Evolutionary conservation across 2,888 invertebrate species (phyloP).

Genomic region (Drosophila buzzatii): DNA sequence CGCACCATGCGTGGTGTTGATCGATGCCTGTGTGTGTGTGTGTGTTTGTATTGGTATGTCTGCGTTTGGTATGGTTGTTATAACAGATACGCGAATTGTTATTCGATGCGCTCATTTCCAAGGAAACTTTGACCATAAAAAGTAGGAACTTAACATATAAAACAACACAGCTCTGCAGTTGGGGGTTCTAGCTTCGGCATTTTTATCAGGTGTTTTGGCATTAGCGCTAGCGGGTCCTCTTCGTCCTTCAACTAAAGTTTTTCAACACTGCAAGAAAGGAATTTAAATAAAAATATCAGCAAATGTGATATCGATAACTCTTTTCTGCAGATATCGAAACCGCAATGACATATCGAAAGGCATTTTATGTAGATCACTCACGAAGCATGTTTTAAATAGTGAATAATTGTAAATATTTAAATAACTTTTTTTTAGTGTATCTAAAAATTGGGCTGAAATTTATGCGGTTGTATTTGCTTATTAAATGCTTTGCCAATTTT

Average conservation of each 20-base stretch:
- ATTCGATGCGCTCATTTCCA: conserved; percentile 69
- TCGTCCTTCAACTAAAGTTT: conserved; percentile 41
- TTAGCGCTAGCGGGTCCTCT: conserved; percentile 32
- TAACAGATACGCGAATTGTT: conserved; percentile 62
- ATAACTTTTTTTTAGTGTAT: conserved; percentile 1
- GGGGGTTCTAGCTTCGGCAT: conserved; percentile 3
- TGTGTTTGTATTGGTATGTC: conserved; percentile 2
- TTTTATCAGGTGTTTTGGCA: conserved; percentile 58
- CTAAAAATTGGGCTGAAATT: conserved; percentile 33
- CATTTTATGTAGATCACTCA: not conserved
- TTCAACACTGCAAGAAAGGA: not conserved
- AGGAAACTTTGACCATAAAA: conserved; percentile 74
- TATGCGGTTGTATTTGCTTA: conserved; percentile 40
- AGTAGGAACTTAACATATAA: conserved; percentile 47
- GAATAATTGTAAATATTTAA: not conserved
- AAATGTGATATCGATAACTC: not conserved
- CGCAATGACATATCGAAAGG: no score
- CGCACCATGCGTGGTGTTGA: conserved; percentile 69
- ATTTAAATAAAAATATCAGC: no score
- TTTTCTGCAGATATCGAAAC: not conserved
- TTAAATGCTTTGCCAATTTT: conserved; percentile 48
- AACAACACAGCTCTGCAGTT: conserved; percentile 27
- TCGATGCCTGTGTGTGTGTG: conserved; percentile 19
- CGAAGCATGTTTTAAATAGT: no score
- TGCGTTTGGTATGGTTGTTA: conserved; percentile 38